Conservation (phyloP, 2,888 invertebrate species). For the Taphrorychus bicolor region DNA sequence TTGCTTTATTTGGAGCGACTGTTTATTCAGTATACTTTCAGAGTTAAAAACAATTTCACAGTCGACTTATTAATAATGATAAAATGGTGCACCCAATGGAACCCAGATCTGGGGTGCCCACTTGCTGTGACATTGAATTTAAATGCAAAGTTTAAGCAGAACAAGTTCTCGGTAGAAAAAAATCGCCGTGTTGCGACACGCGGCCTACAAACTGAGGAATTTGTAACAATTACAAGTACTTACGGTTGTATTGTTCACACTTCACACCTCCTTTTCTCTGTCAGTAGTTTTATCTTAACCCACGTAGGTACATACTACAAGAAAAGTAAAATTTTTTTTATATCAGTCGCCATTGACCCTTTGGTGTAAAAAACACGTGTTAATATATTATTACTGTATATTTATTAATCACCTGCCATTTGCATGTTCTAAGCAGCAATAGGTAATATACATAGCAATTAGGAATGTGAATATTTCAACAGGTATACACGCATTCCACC, state of each 20-base stretch:
- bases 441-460: not conserved
- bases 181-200: not conserved
- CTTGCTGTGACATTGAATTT: conserved; percentile 6
- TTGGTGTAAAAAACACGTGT: not conserved
- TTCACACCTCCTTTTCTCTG: conserved; percentile 15
- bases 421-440: not conserved
- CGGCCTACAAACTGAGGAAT: conserved; percentile 7
- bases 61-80: not conserved
- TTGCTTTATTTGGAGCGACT: conserved; percentile 22
- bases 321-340: not conserved
- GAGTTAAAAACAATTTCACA: not conserved
- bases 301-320: not conserved
- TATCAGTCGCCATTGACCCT: not conserved
- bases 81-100: not conserved
- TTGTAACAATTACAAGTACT: conserved; percentile 11
- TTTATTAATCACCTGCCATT: not conserved
- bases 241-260: conserved; percentile 9
- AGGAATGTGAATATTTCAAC: not conserved
- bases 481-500: not conserved
- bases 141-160: not conserved
- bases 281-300: not conserved
- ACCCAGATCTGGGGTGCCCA: not conserved
- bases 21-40: not conserved
- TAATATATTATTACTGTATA: not conserved
- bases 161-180: not conserved